Base-by-base conservation (phyloP, 2,113 vertebrate genomes). In the Rhabdomys dilectus region DNA sequence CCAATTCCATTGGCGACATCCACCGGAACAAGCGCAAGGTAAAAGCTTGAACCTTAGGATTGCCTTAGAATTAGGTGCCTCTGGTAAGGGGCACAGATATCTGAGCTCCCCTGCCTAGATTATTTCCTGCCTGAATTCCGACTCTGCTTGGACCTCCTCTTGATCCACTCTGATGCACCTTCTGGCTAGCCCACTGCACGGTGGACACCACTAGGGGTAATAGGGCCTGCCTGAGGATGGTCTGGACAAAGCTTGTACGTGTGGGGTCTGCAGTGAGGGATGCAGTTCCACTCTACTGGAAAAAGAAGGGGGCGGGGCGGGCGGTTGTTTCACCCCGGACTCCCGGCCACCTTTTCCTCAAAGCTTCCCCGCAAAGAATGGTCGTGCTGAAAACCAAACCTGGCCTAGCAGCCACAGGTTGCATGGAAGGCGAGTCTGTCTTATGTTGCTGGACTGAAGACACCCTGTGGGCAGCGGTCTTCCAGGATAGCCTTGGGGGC, bases 1-100 rank as follows among this genome's bases (percentile, higher is more conserved):
- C 99, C 98, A 99, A 99, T 98, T 99, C 99, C 98, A 99, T 99
- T 53, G 99, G 99, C 17, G 99, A 99, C 98, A 99, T 99, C 98
- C 99, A 99, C 98, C 99, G 99, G 68, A 99, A 99, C 98, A 99
- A 99, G 98, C 98, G 99, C 89, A 99, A 99, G 99, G 99, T 99
- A 96, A 95, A 96, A 51, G 29, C 89, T 6, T 62, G 6, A 88
- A 36, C 11, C 17, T 7, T 19, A n/a, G n/a, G n/a, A n/a, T n/a
- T 45, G 56, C 26, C 45, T n/a, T 72, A 42, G 19, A 21, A 7
- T 36, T 73, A 45, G 29, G 26, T 5, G 7, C 19, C 64, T 80
- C 3, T 56, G 53, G 29, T 58, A n/a, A 76, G 73, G 60, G 72
- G 88, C n/a, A 31, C 53, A 8, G 2, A 19, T 75, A 53, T 26